Base-by-base conservation (phyloP, 1,140 invertebrate species). In the Listronotus oregonensis region DNA sequence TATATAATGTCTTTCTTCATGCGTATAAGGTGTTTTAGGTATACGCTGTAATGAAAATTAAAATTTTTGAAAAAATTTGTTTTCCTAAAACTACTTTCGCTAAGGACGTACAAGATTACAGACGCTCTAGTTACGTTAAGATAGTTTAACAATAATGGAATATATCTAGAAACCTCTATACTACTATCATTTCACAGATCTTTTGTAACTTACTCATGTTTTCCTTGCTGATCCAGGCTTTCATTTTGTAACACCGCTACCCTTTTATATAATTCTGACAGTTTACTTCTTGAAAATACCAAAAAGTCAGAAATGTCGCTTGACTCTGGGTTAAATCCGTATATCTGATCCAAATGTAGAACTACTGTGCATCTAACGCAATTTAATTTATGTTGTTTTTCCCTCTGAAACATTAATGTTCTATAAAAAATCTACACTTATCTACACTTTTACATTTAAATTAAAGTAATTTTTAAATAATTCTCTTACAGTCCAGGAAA, bases 321-420 rank as follows among this genome's bases (percentile, higher is more conserved):
- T 6, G 80, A 70, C 8, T 83, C 80, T 3, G 82, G 72, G 39
- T 72, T 74, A 44, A 87, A 82, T 71, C 87, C 80, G 73, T 89
- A 85, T 31, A 91, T 75, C 73, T 91, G 89, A 75, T 87, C 81
- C 55, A 90, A 78, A 58, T 84, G 86, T 43, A 91, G 66, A 9
- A 89, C 78, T 0, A 89, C 82, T 11, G 86, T 84, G 4, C 87
- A 80, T 56, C 86, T 80, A 0, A 91, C 81, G 60, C 89, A 82
- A 71, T 92, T 92, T 51, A 92, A 75, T 70, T 86, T 85, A 31
- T 80, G 73, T 72, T 90, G 89, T 64, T 90, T 89, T 68, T 89
- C 84, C 43, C 83, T 78, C 87, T 90, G 65, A 49, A 72, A 69
- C 5, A 27, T 27, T 27, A 27, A n/a, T n/a, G n/a, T n/a, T n/a